Conservation (phyloP, 2,888 invertebrate species). For the Sipha maydis region DNA sequence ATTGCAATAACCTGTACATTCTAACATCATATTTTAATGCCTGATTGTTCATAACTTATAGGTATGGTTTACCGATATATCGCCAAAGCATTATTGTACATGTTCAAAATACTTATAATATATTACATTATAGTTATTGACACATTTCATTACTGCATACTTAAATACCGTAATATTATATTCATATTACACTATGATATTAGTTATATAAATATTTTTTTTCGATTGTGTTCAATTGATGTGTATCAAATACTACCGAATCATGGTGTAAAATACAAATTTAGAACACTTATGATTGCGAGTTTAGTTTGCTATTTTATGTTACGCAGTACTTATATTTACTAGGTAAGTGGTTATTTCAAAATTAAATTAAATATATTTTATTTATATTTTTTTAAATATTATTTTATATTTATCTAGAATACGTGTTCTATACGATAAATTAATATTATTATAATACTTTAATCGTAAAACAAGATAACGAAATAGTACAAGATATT, state of each 20-base stretch:
- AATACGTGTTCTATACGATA: too few relatives aligned
- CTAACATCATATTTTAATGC: conserved; percentile 15
- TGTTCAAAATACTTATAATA: neutral
- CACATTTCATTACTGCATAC: neutral
- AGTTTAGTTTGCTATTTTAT: neutral
- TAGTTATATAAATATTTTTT: too few relatives aligned
- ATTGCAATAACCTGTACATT: conserved; percentile 19
- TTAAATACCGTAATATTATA: neutral
- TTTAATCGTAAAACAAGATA: too few relatives aligned
- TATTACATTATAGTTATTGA: neutral
- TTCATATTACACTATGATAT: neutral
- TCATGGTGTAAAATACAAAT: conserved; percentile 12
- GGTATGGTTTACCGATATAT: neutral
- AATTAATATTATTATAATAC: too few relatives aligned
- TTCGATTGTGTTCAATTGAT: neutral
- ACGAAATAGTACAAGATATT: too few relatives aligned
- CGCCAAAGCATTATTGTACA: neutral
- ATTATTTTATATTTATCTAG: neutral
- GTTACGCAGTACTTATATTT: neutral
- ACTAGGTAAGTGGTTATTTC: neutral
- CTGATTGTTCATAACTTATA: neutral
- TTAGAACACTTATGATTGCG: conserved; percentile 33
- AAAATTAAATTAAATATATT: neutral
- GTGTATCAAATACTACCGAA: neutral
- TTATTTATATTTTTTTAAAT: neutral